Evolutionary conservation across 2,797 vertebrate species (phyloP).

Genomic region (Poecile montanus): DNA sequence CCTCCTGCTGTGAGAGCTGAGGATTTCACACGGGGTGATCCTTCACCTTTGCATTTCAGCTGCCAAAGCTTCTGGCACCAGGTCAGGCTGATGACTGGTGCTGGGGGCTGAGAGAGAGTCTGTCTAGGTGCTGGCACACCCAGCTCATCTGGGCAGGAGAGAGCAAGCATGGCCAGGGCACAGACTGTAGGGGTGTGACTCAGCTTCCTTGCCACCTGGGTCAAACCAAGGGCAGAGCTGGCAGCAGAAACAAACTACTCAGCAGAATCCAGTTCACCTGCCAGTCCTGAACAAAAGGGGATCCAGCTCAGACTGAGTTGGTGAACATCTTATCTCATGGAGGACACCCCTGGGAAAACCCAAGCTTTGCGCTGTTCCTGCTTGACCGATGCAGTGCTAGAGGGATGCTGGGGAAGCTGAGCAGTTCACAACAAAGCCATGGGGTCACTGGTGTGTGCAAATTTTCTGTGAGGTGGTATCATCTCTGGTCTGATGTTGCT

Average conservation of each 20-base stretch:
- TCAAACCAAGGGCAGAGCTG: neutral
- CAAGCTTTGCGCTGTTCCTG: neutral
- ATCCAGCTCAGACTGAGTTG: fast-evolving
- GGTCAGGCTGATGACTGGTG: fast-evolving
- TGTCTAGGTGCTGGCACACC: neutral
- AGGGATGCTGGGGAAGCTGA: neutral
- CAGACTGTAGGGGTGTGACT: fast-evolving
- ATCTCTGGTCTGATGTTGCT: neutral
- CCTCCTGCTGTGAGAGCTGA: neutral
- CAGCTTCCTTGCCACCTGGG: neutral
- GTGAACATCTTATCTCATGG: neutral
- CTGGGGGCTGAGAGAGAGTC: neutral
- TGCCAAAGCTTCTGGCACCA: neutral
- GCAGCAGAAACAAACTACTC: neutral
- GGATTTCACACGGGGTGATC: neutral
- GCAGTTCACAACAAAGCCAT: neutral
- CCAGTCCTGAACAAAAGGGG: neutral
- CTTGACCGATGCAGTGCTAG: fast-evolving
- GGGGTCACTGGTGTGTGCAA: fast-evolving
- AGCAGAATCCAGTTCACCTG: neutral
- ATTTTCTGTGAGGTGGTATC: neutral
- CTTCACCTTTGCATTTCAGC: neutral
- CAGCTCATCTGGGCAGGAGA: neutral
- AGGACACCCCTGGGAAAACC: neutral
- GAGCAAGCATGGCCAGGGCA: fast-evolving